phyloP scores from a whole-genome alignment of 2,113 vertebrate genomes.

The Pseudopipra pipra region DNA sequence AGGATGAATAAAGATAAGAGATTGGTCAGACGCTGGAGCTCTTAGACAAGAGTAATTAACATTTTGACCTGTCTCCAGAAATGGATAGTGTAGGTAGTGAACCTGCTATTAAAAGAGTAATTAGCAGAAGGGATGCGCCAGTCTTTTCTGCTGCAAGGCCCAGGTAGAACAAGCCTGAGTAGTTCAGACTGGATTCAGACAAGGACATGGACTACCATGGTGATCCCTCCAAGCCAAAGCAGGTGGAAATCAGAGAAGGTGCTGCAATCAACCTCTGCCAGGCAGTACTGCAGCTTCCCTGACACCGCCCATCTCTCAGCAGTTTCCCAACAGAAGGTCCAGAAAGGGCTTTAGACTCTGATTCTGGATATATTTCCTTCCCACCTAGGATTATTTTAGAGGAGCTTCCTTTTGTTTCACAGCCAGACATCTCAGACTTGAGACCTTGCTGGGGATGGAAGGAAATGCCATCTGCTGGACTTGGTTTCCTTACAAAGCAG shows the following conservation, averaged over 20 bases:
- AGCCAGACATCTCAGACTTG: neutral
- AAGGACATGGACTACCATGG: neutral
- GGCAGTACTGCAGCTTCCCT: neutral
- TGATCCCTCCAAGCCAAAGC: neutral
- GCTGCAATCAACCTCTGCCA: neutral
- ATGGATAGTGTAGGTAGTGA: neutral
- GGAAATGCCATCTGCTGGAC: neutral
- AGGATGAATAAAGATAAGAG: neutral
- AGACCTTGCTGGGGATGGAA: neutral
- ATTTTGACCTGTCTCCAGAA: neutral
- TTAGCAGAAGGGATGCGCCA: neutral
- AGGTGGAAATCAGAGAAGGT: neutral
- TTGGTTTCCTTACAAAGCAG: neutral
- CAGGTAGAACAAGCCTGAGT: neutral
- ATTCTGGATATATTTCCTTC: neutral
- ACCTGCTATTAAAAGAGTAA: neutral
- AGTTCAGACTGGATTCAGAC: neutral
- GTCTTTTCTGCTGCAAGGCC: neutral
- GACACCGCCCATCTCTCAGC: fast-evolving
- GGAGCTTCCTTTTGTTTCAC: neutral
- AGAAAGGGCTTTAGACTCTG: neutral
- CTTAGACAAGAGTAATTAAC: neutral
- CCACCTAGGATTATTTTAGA: neutral
- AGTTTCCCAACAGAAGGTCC: neutral
- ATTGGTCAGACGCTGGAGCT: neutral